Evolutionary conservation across 2,797 vertebrate genomes (phyloP).

Genomic region (Scleropages formosus): DNA sequence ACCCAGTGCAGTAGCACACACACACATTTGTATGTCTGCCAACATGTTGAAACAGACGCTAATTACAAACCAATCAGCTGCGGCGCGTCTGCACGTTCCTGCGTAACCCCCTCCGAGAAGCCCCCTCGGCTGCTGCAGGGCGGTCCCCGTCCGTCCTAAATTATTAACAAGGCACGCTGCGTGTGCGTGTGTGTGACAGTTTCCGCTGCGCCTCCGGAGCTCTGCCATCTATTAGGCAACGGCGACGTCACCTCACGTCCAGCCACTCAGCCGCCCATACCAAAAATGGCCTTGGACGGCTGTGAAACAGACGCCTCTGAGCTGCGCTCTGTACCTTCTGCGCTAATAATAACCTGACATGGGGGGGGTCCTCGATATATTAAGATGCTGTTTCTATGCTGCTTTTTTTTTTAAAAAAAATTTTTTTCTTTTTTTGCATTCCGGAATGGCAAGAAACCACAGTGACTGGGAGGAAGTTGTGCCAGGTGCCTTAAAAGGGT

Average conservation of each 20-base stretch:
- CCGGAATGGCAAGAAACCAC: conserved; percentile 70
- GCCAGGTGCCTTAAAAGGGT: conserved; percentile 31
- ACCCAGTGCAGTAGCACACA: background rate
- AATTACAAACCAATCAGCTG: too few species aligned
- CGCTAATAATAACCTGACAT: background rate
- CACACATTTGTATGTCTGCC: background rate
- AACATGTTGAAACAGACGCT: too few species aligned
- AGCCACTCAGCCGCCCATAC: conserved; percentile 10
- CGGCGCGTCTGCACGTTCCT: background rate
- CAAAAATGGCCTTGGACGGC: conserved; percentile 28
- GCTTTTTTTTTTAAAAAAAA: background rate
- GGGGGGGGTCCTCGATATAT: background rate
- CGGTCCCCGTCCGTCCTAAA: conserved; percentile 12
- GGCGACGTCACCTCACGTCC: background rate
- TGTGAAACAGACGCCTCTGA: background rate
- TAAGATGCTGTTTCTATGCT: background rate
- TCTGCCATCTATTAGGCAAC: conserved; percentile 12
- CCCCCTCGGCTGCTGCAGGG: background rate
- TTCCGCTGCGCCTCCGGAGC: conserved; percentile 35
- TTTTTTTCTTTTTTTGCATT: background rate
- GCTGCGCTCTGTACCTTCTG: background rate
- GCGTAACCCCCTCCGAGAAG: background rate
- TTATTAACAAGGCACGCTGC: conserved; percentile 26
- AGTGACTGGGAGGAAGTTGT: conserved; percentile 60
- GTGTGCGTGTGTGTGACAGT: conserved; percentile 30